Evolutionary conservation across 2,797 vertebrate genomes (phyloP), one percentile per base, ranked within the genome.

Genomic region (Rhynchonycteris naso): DNA sequence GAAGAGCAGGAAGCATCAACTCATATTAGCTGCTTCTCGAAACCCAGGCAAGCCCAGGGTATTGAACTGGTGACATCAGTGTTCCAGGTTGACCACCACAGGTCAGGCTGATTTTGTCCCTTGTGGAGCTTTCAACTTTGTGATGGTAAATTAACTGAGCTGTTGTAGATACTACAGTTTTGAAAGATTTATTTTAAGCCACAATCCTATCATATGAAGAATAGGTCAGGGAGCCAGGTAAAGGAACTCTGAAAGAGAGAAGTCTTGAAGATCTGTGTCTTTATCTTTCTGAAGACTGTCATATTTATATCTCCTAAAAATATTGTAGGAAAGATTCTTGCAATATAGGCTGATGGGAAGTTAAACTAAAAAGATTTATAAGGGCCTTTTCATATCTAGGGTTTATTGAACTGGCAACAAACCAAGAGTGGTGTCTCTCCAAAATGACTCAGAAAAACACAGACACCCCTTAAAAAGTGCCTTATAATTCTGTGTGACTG

Each of bases 131-230:
- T 84, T 86, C 52, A 59, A 38, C 65, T 69, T 38, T 87, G 35
- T 74, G 59, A 47, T 43, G 24, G 14, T 43, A 71, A 81, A 88
- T 84, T 74, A 58, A 12, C 30, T 75, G 22, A 28, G 33, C 33
- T 75, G 35, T 58, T 69, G 66, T 79, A 84, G 58, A 28, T 54
- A 47, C 26, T 15, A n/a, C n/a, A 22, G 65, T 88, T 95, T 76
- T 80, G 83, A 90, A 90, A 43, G 59, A 50, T 69, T 85, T 75
- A 69, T 86, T 76, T 91, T 75, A 83, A 85, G 61, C 1, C 88
- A 65, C 1, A 75, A 38, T 88, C 22, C 28, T n/a, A 28, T 38
- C 30, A 24, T 30, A 6, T 58, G 86, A 88, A 50, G 54, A 85
- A 16, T 35, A 82, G 33, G 43, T 22, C 22, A 35, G 56, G 52